These are phyloP conservation scores for Papilio demoleus DNA, from an alignment of 2,888 invertebrate species.

Conservation along the genomic window DNA sequence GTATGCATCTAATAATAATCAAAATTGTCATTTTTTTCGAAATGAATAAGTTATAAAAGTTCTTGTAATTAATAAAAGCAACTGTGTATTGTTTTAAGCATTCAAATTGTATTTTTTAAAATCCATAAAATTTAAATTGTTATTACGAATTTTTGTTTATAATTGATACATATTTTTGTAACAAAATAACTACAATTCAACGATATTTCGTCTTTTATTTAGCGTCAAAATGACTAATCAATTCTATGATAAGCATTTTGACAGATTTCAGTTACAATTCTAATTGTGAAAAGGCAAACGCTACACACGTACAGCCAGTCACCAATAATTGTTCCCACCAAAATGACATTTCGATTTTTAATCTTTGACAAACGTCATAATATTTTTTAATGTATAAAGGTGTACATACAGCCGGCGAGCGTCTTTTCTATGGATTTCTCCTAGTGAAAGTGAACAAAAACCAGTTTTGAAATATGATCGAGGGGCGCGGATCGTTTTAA, in stretches of 20 bases:
- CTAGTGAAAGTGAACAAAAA: constrained; percentile 31
- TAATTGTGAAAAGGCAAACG: constrained; percentile 5
- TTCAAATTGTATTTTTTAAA: no score
- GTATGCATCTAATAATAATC: no score
- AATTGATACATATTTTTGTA: background rate
- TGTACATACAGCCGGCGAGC: constrained; percentile 5
- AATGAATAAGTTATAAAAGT: no score
- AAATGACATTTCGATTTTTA: background rate
- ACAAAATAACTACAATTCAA: background rate
- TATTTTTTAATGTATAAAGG: constrained; percentile 11
- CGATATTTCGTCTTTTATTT: background rate
- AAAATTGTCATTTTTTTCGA: no score
- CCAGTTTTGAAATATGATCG: constrained; percentile 20
- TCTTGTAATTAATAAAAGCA: background rate
- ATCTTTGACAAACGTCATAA: constrained; percentile 1
- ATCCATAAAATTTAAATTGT: background rate
- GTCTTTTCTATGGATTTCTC: constrained; percentile 30
- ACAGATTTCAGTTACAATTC: background rate
- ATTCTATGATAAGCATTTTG: background rate
- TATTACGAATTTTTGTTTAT: no score
- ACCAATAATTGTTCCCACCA: background rate
- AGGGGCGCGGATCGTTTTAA: constrained; percentile 15
- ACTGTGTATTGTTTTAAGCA: no score
- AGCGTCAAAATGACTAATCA: background rate
- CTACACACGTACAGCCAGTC: background rate